Evolutionary conservation across 92 coral and sea anemone genomes (phyloP), one percentile per base, ranked within the genome.

Genomic region (Hydrozoanthus gracilis): DNA sequence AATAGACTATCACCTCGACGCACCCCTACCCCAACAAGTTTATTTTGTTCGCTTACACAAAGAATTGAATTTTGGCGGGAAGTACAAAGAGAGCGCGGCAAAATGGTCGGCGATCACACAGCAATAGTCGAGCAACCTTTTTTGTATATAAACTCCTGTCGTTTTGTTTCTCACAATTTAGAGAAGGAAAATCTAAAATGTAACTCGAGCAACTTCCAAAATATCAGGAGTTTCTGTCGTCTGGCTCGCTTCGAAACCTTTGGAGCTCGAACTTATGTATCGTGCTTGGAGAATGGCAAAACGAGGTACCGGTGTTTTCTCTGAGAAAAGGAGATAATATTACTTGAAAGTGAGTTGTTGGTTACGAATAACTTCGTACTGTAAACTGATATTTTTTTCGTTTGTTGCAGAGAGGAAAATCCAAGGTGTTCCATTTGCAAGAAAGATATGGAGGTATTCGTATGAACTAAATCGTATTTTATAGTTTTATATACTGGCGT

Each of bases 41-140:
- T 58, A 50, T 61, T 78, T 78, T 61, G 72, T 11, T 61, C 72
- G 6, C 58, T 58, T 71, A 45, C 85, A 47, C 51, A 18, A 35
- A 13, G 62, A 52, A n/a, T 62, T 65, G 11, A 14, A 16, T 50
- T 79, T 80, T 65, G 74, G 85, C 85, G 85, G 75, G 85, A 79
- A 79, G 73, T 44, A n/a, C 73, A 62, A 80, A 66, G 46, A 17
- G 13, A 6, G 16, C 39, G 39, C 39, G 14, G 47, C 73, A 80
- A 80, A 20, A 80, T 80, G 74, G 85, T 62, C 13, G 85, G 61
- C 62, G 83, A 55, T 8, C 60, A 79, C 6, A 35, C 0, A 65
- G 55, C 73, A 7, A 15, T 74, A 11, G 64, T 10, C 69, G 50
- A 18, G 14, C 60, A 13, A 16, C 17, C 8, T 80, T 66, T 13